These are phyloP conservation scores for Leucophenga varia DNA, from an alignment of 1,140 invertebrate genomes.

Conservation along the genomic window DNA sequence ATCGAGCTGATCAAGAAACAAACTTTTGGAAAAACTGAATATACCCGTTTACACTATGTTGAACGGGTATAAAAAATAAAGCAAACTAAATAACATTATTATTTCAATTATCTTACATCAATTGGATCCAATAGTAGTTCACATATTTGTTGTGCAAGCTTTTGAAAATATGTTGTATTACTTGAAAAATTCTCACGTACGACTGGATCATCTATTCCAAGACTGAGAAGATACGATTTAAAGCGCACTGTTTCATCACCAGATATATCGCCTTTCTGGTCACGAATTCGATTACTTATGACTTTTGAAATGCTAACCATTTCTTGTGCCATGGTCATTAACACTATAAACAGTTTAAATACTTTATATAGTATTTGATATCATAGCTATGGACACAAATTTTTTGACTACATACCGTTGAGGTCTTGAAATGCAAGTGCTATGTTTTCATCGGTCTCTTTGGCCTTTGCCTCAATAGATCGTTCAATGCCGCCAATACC, in stretches of 20 bases:
- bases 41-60: too few relatives aligned
- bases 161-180: slow-evolving; percentile 83
- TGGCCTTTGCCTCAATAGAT: slow-evolving; percentile 85
- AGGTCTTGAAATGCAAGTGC: slow-evolving; percentile 93
- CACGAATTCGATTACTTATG: slow-evolving; percentile 91
- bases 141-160: slow-evolving; percentile 84
- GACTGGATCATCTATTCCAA: slow-evolving; percentile 97
- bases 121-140: slow-evolving; percentile 80
- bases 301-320: slow-evolving; percentile 92
- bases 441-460: slow-evolving; percentile 89
- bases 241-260: slow-evolving; percentile 97
- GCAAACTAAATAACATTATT: too few relatives aligned
- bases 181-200: slow-evolving; percentile 86
- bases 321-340: slow-evolving; percentile 96
- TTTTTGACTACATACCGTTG: slow-evolving; percentile 46
- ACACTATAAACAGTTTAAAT: slow-evolving; percentile 57
- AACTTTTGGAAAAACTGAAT: too few relatives aligned
- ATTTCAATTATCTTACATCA: slow-evolving; percentile 63
- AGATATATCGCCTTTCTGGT: slow-evolving; percentile 93
- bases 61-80: too few relatives aligned
- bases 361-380: too few relatives aligned
- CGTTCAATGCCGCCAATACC: slow-evolving; percentile 97
- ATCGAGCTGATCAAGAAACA: too few relatives aligned
- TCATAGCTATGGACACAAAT: too few relatives aligned
- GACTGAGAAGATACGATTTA: slow-evolving; percentile 92